These are phyloP conservation scores for Ectropis grisescens DNA, from an alignment of 1,140 invertebrate species.

Conservation along the genomic window DNA sequence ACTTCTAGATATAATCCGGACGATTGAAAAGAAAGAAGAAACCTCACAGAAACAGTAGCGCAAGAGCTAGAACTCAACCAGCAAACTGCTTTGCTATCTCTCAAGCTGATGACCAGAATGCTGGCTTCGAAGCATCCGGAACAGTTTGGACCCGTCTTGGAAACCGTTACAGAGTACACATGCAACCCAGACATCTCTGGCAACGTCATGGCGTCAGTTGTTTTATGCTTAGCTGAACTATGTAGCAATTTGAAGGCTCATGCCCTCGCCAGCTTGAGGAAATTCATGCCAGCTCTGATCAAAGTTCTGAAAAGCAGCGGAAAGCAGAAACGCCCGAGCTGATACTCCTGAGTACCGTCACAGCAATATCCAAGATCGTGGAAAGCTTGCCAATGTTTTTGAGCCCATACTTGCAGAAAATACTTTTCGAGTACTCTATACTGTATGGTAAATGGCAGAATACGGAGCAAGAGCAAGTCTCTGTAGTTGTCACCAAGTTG, in stretches of 20 bases:
- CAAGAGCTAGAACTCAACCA: constrained; percentile 76
- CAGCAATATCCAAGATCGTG: constrained; percentile 84
- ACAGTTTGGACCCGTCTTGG: constrained; percentile 76
- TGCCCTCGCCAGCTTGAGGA: constrained; percentile 78
- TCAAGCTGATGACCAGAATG: constrained; percentile 84
- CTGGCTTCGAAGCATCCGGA: constrained; percentile 75
- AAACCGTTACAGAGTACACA: constrained; percentile 73
- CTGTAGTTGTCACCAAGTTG: constrained; percentile 71
- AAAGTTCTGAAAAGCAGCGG: constrained; percentile 68
- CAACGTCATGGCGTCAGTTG: constrained; percentile 79
- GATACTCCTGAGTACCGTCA: constrained; percentile 73
- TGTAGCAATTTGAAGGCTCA: constrained; percentile 80
- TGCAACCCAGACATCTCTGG: constrained; percentile 74
- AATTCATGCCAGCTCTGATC: constrained; percentile 85
- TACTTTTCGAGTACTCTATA: constrained; percentile 76
- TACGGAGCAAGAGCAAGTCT: constrained; percentile 62
- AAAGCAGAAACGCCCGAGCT: constrained; percentile 67
- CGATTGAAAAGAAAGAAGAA: constrained; percentile 61
- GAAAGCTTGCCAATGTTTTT: constrained; percentile 85
- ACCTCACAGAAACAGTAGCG: constrained; percentile 48
- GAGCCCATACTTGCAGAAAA: constrained; percentile 85
- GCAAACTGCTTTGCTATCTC: constrained; percentile 83
- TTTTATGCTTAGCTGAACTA: constrained; percentile 87
- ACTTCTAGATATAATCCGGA: constrained; percentile 75
- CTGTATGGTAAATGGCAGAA: constrained; percentile 69